A percentile compares a stretch with the other conserved stretches of the same genome.
Evolutionary conservation across 2,888 invertebrate genomes (phyloP).

Genomic region (Diaperis boleti): DNA sequence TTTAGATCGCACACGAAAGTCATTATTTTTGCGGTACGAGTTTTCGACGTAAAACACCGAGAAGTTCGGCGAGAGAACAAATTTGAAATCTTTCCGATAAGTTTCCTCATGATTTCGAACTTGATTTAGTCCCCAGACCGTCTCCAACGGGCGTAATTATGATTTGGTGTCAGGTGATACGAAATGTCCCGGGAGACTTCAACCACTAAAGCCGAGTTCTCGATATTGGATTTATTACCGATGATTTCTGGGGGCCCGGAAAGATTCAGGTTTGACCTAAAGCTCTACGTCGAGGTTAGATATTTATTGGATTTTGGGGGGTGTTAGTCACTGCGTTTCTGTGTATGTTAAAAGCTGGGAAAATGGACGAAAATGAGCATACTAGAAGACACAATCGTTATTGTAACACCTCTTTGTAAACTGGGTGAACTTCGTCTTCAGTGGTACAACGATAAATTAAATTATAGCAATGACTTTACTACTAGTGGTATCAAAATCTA

Average conservation of each 20-base stretch:
- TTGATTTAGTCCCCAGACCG: slow-evolving; percentile 45
- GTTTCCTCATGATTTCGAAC: slow-evolving; percentile 51
- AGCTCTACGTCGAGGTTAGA: slow-evolving; percentile 25
- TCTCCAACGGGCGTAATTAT: slow-evolving; percentile 55
- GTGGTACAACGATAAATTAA: too few species aligned
- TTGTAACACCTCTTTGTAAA: too few species aligned
- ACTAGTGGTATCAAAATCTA: too few species aligned
- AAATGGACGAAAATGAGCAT: too few species aligned
- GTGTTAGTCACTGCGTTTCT: slow-evolving; percentile 1
- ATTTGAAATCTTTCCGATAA: slow-evolving; percentile 56
- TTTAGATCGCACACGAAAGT: slow-evolving; percentile 1
- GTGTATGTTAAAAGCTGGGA: too few species aligned
- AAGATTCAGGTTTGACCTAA: slow-evolving; percentile 35
- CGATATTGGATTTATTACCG: slow-evolving; percentile 59
- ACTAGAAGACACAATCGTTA: too few species aligned
- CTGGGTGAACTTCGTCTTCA: too few species aligned
- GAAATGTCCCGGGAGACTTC: slow-evolving; percentile 54
- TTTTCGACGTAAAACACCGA: slow-evolving; percentile 24
- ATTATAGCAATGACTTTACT: too few species aligned
- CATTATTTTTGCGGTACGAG: slow-evolving; percentile 14
- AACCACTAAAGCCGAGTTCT: slow-evolving; percentile 56
- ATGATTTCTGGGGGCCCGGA: slow-evolving; percentile 44
- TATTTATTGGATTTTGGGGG: slow-evolving; percentile 24
- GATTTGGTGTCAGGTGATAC: slow-evolving; percentile 61
- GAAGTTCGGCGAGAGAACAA: slow-evolving; percentile 28